A percentile compares a stretch with the other conserved stretches of the same genome.
These are phyloP conservation scores for Diachasma alloeum DNA, from an alignment of 1,140 invertebrate genomes.

Conservation along the genomic window DNA sequence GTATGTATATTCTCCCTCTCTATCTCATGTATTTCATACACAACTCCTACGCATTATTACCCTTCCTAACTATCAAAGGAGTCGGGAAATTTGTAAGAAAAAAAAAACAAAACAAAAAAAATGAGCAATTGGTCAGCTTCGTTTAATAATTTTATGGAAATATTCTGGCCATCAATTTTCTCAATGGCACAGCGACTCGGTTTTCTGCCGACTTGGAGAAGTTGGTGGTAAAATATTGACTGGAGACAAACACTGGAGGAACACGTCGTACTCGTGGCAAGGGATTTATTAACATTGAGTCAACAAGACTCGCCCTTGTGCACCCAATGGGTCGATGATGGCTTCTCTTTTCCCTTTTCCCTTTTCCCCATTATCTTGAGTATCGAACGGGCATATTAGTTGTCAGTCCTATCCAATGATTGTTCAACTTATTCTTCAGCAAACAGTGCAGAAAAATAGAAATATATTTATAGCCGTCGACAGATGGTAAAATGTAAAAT, in stretches of 20 bases:
- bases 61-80: neutral
- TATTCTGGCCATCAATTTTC: neutral
- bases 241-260: slow-evolving; percentile 15
- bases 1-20: neutral
- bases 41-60: slow-evolving; percentile 23
- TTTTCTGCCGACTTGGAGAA: slow-evolving; percentile 2
- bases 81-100: too few species aligned
- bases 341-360: neutral
- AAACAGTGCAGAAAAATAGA: neutral
- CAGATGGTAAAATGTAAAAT: neutral
- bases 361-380: neutral
- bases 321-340: neutral
- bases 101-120: too few species aligned
- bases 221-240: slow-evolving; percentile 24
- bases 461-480: neutral
- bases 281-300: slow-evolving; percentile 31
- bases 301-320: slow-evolving; percentile 17
- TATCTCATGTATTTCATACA: slow-evolving; percentile 25
- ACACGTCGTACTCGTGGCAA: slow-evolving; percentile 6
- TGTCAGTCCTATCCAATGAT: too few species aligned
- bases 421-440: neutral
- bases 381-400: too few species aligned
- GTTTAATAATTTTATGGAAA: neutral
- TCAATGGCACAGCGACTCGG: neutral
- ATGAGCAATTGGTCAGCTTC: too few species aligned